Evolutionary conservation across 2,888 invertebrate genomes (phyloP).

Genomic region (Helicoverpa assulta): DNA sequence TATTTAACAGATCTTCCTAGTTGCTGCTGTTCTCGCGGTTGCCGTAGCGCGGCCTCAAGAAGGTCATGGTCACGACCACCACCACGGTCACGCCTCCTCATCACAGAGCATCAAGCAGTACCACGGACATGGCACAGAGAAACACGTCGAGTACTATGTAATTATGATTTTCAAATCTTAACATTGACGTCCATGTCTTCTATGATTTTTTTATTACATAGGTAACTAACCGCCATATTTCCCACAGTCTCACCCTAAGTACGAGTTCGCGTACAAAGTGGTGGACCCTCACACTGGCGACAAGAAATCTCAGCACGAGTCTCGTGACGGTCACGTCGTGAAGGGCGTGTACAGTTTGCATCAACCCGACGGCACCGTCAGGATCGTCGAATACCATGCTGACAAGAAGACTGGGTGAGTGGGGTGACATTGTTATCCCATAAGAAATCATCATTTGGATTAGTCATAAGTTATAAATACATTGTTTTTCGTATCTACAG

Average conservation of each 20-base stretch:
- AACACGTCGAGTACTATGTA: slow-evolving; percentile 47
- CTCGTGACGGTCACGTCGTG: slow-evolving; percentile 73
- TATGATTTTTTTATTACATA: too few relatives aligned
- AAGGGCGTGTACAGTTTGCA: slow-evolving; percentile 79
- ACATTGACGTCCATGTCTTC: too few relatives aligned
- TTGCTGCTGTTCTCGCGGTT: slow-evolving; percentile 26
- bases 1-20: slow-evolving; percentile 17
- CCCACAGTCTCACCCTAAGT: slow-evolving; percentile 18
- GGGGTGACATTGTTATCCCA: too few relatives aligned
- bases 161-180: neutral
- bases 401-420: slow-evolving; percentile 64
- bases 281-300: too few relatives aligned
- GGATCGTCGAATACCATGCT: slow-evolving; percentile 83
- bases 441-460: neutral
- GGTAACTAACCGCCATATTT: too few relatives aligned
- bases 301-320: slow-evolving; percentile 54
- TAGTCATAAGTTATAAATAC: neutral
- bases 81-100: slow-evolving; percentile 48
- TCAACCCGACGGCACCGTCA: slow-evolving; percentile 82
- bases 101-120: slow-evolving; percentile 49
- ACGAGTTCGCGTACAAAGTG: too few relatives aligned
- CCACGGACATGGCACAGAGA: slow-evolving; percentile 36
- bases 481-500: slow-evolving; percentile 15
- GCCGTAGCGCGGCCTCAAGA: slow-evolving; percentile 38
- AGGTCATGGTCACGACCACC: slow-evolving; percentile 36